Evolutionary conservation across 2,113 vertebrate genomes (phyloP), one percentile per base, ranked within the genome.

Genomic region (Ptychochromis oligacanthus): DNA sequence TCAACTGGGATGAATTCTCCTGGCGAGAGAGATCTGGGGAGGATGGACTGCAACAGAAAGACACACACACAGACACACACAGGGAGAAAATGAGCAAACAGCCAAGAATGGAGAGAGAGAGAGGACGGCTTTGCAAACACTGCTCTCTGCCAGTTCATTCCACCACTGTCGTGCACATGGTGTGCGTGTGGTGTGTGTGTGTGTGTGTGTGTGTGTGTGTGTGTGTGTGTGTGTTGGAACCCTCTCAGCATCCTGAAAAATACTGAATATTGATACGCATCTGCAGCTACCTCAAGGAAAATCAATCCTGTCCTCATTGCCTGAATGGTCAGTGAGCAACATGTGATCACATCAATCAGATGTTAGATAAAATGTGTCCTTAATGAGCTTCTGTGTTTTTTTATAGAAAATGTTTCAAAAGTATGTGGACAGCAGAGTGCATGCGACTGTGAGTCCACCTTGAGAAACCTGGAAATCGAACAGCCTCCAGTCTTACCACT

Each of bases 1-100:
- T 81, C 9, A 40, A 46, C 78, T 87, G 90, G 4, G 86, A 38
- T 38, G 54, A 28, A 60, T 77, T 89, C 70, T 90, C 81, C 34
- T 64, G 65, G 22, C 60, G 81, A 70, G 88, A 74, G 5, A 86
- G 43, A 40, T 91, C 93, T 67, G 91, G 75, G 31, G 90, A 80
- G 88, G 93, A 85, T 18, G 93, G 88, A 81, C 95, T 96, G 95
- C 49, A 26, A 55, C 13, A 89, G 89, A 93, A 64, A 88, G 55
- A 67, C 43, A 65, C 36, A 64, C 46, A 75, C 58, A 77, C 10
- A 85, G n/a, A 57, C 24, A 67, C 34, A 49, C 17, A 20, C 9
- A 34, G 5, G 7, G 17, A 22, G 36, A 36, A 22, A 70, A 43
- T 31, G 58, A 80, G 80, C 34, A 34, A 85, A 83, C 54, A 40